Evolutionary conservation across 2,113 vertebrate genomes (phyloP), one percentile per base, ranked within the genome.

Genomic region (Mellivora capensis): DNA sequence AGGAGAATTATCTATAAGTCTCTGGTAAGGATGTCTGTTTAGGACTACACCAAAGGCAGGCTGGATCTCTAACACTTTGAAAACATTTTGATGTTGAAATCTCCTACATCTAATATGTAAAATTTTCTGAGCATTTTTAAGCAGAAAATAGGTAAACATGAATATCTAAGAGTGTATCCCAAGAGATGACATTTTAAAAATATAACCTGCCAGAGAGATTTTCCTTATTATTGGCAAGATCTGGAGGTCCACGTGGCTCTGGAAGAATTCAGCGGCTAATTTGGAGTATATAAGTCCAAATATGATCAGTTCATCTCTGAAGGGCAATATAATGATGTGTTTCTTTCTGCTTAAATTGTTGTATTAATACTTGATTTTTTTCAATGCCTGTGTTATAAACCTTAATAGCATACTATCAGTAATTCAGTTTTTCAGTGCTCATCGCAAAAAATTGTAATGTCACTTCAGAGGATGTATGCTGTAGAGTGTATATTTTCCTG

Each of bases 111-210:
- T 77, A 37, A 4, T 69, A 62, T 61, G 47, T 69, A 91, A 52
- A 87, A 84, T 79, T 81, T 72, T 93, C 42, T 82, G 79, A 93
- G 72, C 39, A 64, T 94, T 44, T 97, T 93, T 94, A 95, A 74
- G 72, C 64, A 96, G 42, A 97, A 31, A 94, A 52, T 87, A 76
- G 52, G 57, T 79, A 89, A 94, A 95, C 5, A 91, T 54, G 97
- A 76, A 93, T 94, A 64, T 94, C 86, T 93, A 69, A 94, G 44
- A 87, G 47, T 95, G 39, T 97, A 57, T 93, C 69, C 44, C 69
- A 90, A 90, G 42, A 87, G 77, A 90, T 94, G 67, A 79, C 72
- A 96, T 95, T 97, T 96, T n/a, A 87, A 79, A 94, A 85, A 85
- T 83, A 69, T 72, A 80, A 95, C 77, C 71, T 59, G 11, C 72